Conservation (phyloP, 2,113 vertebrate genomes). For the Sturnira hondurensis region DNA sequence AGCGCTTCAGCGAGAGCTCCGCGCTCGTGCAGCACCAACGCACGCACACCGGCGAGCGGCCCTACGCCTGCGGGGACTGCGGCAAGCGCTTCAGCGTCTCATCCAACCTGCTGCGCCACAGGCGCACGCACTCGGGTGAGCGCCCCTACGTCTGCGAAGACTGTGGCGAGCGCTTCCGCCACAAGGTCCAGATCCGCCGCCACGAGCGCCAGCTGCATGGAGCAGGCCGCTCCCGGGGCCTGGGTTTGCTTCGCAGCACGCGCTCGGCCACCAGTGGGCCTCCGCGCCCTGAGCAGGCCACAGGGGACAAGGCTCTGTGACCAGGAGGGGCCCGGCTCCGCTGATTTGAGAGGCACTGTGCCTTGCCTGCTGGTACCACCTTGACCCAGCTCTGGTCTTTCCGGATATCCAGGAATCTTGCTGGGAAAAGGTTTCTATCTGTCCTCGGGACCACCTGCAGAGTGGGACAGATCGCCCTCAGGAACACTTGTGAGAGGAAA, state of each 20-base stretch:
- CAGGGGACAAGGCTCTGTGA: neutral
- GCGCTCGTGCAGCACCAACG: conserved; percentile 74
- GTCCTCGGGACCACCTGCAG: neutral
- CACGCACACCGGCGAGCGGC: conserved; percentile 82
- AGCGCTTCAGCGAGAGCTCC: conserved; percentile 78
- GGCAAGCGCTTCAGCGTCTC: conserved; percentile 89
- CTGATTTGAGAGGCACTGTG: no score
- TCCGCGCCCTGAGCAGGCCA: neutral
- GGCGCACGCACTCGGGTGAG: conserved; percentile 77
- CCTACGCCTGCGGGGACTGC: conserved; percentile 86
- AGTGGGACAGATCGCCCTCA: neutral
- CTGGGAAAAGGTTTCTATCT: neutral
- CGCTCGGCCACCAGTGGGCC: neutral
- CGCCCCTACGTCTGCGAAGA: conserved; percentile 69
- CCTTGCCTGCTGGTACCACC: neutral
- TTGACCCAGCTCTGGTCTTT: neutral
- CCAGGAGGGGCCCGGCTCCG: fast-evolving
- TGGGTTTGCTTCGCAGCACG: conserved; percentile 30
- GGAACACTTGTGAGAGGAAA: neutral
- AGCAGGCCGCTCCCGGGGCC: conserved; percentile 41
- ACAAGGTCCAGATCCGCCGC: conserved; percentile 71
- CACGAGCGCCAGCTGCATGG: conserved; percentile 70
- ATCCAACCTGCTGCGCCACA: conserved; percentile 89
- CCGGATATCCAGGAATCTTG: neutral
- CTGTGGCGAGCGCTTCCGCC: conserved; percentile 75